Conservation (phyloP, 2,888 invertebrate species). For the Pemphredon lugubris region DNA sequence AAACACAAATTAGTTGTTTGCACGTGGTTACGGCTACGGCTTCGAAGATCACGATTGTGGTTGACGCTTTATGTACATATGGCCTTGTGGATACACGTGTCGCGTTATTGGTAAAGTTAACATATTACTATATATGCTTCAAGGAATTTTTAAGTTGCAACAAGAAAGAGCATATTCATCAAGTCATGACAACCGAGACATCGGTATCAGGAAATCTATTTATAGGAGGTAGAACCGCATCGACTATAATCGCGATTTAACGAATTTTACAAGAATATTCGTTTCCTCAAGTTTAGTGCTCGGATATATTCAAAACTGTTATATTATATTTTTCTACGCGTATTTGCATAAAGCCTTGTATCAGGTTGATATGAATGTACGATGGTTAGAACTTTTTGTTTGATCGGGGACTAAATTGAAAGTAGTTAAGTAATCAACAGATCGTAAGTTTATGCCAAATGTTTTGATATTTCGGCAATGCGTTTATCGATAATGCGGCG, state of each 20-base stretch:
- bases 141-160: constrained; percentile 22
- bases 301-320: constrained; percentile 19
- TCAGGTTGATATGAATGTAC: neutral
- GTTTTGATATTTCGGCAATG: constrained; percentile 24
- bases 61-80: too few species aligned
- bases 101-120: constrained; percentile 19
- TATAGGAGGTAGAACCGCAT: constrained; percentile 7
- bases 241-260: constrained; percentile 23
- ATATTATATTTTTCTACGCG: constrained; percentile 6
- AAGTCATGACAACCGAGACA: constrained; percentile 5
- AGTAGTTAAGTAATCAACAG: neutral
- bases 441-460: constrained; percentile 15
- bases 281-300: constrained; percentile 21
- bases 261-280: constrained; percentile 11
- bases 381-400: neutral
- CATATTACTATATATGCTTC: constrained; percentile 28
- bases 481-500: constrained; percentile 9
- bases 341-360: constrained; percentile 19
- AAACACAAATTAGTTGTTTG: too few species aligned
- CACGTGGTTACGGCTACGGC: too few species aligned
- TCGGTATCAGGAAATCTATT: constrained; percentile 13
- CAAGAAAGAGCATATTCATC: constrained; percentile 7
- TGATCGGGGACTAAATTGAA: neutral
- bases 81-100: neutral
- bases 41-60: too few species aligned